phyloP scores from a whole-genome alignment of 2,797 vertebrate genomes.

The Gorsachius magnificus region DNA sequence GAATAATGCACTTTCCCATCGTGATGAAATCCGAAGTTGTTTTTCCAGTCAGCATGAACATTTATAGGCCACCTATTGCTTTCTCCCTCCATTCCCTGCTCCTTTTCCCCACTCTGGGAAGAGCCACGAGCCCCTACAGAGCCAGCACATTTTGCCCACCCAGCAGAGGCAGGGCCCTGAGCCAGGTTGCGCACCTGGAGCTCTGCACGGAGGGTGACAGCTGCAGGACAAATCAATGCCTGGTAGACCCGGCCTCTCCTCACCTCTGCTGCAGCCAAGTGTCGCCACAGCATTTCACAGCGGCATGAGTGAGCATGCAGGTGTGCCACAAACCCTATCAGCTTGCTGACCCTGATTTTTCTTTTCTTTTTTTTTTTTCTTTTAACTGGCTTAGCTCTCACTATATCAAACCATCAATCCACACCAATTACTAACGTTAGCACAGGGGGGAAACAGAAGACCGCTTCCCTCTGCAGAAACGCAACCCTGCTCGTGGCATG shows the following conservation, averaged over 20 bases:
- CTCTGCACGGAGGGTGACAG: background rate
- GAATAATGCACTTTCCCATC: background rate
- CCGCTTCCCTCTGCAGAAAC: background rate
- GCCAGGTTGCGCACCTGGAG: rapidly evolving
- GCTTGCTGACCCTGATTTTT: background rate
- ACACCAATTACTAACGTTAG: background rate
- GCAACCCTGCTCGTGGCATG: background rate
- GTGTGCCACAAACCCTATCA: background rate
- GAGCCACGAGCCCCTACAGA: background rate
- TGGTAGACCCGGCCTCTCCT: background rate
- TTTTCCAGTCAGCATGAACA: background rate
- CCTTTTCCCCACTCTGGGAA: background rate
- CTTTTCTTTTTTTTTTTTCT: background rate
- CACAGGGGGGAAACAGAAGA: background rate
- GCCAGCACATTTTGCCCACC: background rate
- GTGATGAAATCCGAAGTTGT: background rate
- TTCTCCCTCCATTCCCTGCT: background rate
- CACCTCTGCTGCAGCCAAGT: background rate
- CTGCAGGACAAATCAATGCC: background rate
- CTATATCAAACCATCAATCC: background rate
- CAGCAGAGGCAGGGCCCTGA: background rate
- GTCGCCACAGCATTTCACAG: background rate
- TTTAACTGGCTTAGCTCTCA: background rate
- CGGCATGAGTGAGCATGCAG: rapidly evolving
- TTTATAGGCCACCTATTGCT: background rate